Evolutionary conservation across 1,140 invertebrate species (phyloP), one percentile per base, ranked within the genome.

Genomic region (Drosophila nigrodunni): DNA sequence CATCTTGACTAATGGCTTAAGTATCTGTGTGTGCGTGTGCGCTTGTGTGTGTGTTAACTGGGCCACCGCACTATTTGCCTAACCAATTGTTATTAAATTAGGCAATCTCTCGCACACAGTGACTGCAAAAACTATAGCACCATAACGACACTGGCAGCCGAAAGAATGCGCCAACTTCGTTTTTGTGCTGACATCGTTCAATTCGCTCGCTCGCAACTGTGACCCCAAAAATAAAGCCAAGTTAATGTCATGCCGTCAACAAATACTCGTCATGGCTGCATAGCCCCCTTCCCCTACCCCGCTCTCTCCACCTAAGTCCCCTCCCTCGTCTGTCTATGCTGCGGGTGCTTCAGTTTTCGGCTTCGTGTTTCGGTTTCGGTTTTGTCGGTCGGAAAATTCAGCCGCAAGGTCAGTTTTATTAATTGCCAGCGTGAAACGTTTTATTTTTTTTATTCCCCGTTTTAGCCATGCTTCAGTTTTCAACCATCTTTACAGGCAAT

Each of bases 261-360:
- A 70, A 89, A 83, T 87, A 89, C 78, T 89, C 83, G 83, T 87
- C 83, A 87, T 87, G 83, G 83, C 80, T 87, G 77, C 80, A 87
- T 88, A 82, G 83, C 71, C 78, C 64, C 52, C 69, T 54, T 13
- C 21, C 15, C 34, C 50, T 7, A 21, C 37, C 2, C 21, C 10
- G 41, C 49, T 41, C 69, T 54, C 46, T 35, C 18, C 25, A 2
- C 1, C 50, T 15, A 11, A 11, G 43, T 3, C 10, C 10, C 41
- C 50, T 34, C 30, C 35, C 68, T 54, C 57, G 21, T 41, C 47
- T 2, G 0, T 64, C 11, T 43, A 18, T 7, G 39, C 52, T 59
- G 44, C 44, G 54, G 34, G 46, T 60, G 35, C 25, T 35, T 30
- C 30, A 34, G 61, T 78, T 67, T 78, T 75, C 50, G 7, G 74